These are phyloP conservation scores for Ia io DNA, from an alignment of 2,113 vertebrate genomes.

Conservation along the genomic window DNA sequence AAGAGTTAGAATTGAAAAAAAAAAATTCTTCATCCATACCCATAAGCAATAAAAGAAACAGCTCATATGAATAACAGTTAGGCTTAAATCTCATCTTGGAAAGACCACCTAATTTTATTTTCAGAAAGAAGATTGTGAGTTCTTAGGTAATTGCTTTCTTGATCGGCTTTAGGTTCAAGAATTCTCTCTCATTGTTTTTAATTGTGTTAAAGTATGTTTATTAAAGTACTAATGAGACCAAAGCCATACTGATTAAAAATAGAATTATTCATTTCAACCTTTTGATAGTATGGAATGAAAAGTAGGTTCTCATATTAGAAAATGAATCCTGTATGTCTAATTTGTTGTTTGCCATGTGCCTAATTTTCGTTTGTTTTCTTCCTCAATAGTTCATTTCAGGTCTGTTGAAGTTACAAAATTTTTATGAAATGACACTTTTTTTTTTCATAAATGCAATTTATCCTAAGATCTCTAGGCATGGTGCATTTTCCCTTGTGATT, in stretches of 20 bases:
- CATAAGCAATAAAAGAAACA: slow-evolving; percentile 14
- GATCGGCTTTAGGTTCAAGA: slow-evolving; percentile 53
- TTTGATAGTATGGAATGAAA: slow-evolving; percentile 40
- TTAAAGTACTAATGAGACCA: slow-evolving; percentile 66
- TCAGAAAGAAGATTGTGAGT: slow-evolving; percentile 42
- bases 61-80: slow-evolving; percentile 30
- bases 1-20: slow-evolving; percentile 13
- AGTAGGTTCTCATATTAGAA: slow-evolving; percentile 8
- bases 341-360: background rate
- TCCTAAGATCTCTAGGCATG: background rate
- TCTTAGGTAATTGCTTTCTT: slow-evolving; percentile 65
- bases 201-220: slow-evolving; percentile 62
- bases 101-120: slow-evolving; percentile 47
- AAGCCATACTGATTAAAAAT: slow-evolving; percentile 58
- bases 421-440: slow-evolving; percentile 1
- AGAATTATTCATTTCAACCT: slow-evolving; percentile 62
- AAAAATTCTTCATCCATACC: background rate
- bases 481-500: background rate
- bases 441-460: slow-evolving; percentile 29
- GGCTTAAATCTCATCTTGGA: slow-evolving; percentile 34
- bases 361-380: background rate
- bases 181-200: slow-evolving; percentile 63
- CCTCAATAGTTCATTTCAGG: background rate
- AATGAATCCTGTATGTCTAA: background rate
- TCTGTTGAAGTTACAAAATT: slow-evolving; percentile 11